Evolutionary conservation across 2,113 vertebrate species (phyloP), one percentile per base, ranked within the genome.

Genomic region (Cryptotis parvus): DNA sequence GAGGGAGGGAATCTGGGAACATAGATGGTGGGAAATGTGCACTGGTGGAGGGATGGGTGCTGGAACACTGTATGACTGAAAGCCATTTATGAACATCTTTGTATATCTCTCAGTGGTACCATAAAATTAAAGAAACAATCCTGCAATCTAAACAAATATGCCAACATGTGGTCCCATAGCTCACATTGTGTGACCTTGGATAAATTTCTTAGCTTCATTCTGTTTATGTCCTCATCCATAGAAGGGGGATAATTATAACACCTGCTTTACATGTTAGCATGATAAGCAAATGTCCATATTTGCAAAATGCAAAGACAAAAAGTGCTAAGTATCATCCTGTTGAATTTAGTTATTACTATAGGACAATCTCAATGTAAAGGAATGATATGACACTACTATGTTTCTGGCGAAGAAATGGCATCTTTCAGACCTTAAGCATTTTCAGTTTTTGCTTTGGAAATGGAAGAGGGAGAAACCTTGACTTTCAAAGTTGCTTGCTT

Each of bases 111-210:
- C n/a, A n/a, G n/a, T n/a, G n/a, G n/a, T n/a, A n/a, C n/a, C n/a
- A n/a, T n/a, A n/a, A n/a, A n/a, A n/a, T n/a, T n/a, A n/a, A n/a
- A n/a, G n/a, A n/a, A n/a, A n/a, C n/a, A n/a, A n/a, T n/a, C n/a
- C n/a, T n/a, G n/a, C n/a, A n/a, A n/a, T n/a, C n/a, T n/a, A n/a
- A n/a, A n/a, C n/a, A n/a, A n/a, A n/a, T n/a, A n/a, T n/a, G n/a
- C n/a, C n/a, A n/a, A n/a, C n/a, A n/a, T n/a, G n/a, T n/a, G 3
- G 0, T 39, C 3, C 16, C 20, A 65, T 55, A 2, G 20, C 9
- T 86, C 61, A 52, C 0, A 65, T 14, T 68, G 0, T 63, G 45
- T 41, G 27, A 72, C 4, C 33, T 39, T 65, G 15, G 29, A 14
- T 18, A 52, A 35, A 22, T 52, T 75, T 4, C 22, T 79, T 61